Evolutionary conservation across 2,113 vertebrate genomes (phyloP), one percentile per base, ranked within the genome.

Genomic region (Lepisosteus osseus): DNA sequence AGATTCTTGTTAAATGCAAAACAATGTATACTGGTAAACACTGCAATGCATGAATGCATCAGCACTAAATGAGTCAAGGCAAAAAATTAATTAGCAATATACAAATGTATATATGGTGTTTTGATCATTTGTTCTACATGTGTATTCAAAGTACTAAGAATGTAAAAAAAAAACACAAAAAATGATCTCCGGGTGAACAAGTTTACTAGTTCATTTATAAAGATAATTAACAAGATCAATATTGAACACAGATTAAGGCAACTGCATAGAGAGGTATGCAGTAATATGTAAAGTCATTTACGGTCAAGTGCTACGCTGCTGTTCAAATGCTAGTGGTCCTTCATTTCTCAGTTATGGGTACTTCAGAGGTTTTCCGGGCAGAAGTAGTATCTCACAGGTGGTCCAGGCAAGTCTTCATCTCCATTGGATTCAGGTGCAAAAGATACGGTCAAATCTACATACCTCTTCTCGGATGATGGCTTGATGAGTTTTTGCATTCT

Each of bases 401-500:
- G 97, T 54, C 97, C 96, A 0, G 97, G 93, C 54, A 98, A 91
- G 77, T 99, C 97, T 77, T 99, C 96, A 15, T 98, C 96, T 74
- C 93, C 95, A 71, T 97, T 95, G 2, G 80, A 81, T 82, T 97
- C 97, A 6, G 97, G 94, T 61, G 96, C 94, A 80, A 99, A 99
- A 0, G 97, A 98, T 55, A 99, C 93, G 0, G 96, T 99, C 78
- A 99, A 94, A 85, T 99, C 97, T 29, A 98, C 95, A 0, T 99
- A 99, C 71, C 94, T 95, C 77, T 95, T 94, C 75, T 94, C 95
- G 69, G 86, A 81, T 69, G 95, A 93, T 56, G 97, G 95, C 79
- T 97, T 99, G 83, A 99, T 94, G 79, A 99, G 92, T 80, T 98
- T 99, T 81, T 97, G 95, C 97, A 99, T 99, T 86, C 97, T 99